Conservation (phyloP, 2,888 invertebrate genomes). For the Tethea ocularis region DNA sequence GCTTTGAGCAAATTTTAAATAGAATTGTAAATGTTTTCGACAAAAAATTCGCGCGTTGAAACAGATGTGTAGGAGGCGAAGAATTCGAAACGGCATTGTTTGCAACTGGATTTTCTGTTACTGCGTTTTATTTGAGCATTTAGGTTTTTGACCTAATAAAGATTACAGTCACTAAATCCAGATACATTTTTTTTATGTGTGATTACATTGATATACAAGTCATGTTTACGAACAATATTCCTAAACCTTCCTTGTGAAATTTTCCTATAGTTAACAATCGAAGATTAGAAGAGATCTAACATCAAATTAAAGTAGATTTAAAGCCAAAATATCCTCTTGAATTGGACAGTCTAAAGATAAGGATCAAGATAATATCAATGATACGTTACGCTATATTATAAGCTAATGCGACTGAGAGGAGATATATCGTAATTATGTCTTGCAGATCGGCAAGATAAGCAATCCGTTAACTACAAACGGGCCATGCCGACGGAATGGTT, state of each 20-base stretch:
- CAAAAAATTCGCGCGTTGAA: neutral
- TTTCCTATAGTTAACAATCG: too few species aligned
- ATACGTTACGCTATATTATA: conserved; percentile 31
- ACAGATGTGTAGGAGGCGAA: conserved; percentile 19
- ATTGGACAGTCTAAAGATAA: conserved; percentile 13
- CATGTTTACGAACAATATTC: too few species aligned
- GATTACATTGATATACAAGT: neutral
- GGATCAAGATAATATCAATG: conserved; percentile 20
- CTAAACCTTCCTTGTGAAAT: neutral
- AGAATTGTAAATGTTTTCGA: conserved; percentile 2
- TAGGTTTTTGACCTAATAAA: conserved; percentile 2
- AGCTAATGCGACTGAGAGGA: conserved; percentile 27
- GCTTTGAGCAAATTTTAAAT: conserved; percentile 6
- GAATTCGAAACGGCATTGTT: conserved; percentile 25
- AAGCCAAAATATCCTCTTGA: neutral
- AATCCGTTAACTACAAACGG: conserved; percentile 30
- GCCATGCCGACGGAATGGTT: conserved; percentile 27
- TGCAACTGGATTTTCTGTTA: conserved; percentile 15
- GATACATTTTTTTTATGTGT: neutral
- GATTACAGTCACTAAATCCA: neutral
- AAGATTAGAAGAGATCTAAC: too few species aligned
- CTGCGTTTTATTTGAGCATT: conserved; percentile 5
- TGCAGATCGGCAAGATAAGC: conserved; percentile 39
- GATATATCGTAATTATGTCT: conserved; percentile 44
- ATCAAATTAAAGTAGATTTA: neutral